Evolutionary conservation across 2,888 invertebrate genomes (phyloP).

Genomic region (Stenchaetothrips biformis): DNA sequence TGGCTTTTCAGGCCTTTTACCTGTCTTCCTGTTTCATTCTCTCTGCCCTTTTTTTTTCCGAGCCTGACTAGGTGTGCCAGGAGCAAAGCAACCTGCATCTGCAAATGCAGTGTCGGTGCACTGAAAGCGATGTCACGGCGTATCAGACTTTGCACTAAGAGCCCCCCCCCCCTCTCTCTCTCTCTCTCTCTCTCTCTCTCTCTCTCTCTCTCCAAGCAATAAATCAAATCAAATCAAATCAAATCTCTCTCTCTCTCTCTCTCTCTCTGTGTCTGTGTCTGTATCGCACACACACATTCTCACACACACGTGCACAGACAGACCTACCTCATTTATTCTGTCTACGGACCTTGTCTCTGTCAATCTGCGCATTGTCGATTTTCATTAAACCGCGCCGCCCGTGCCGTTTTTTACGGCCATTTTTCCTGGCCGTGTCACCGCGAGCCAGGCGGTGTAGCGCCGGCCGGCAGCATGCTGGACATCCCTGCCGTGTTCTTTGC

Average conservation of each 20-base stretch:
- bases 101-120: not conserved
- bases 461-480: too few species aligned
- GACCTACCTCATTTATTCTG: not conserved
- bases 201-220: too few species aligned
- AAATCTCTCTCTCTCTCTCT: not conserved
- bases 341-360: conserved; percentile 9
- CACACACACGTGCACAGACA: not conserved
- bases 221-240: not conserved
- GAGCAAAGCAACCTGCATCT: too few species aligned
- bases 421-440: not conserved
- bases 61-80: too few species aligned
- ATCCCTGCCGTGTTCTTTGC: not conserved
- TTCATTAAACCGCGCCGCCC: conserved; percentile 1
- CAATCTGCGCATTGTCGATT: conserved; percentile 7
- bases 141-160: not conserved
- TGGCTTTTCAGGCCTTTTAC: too few species aligned
- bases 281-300: not conserved
- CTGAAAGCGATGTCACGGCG: not conserved
- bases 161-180: not conserved
- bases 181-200: not conserved
- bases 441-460: too few species aligned
- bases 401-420: not conserved
- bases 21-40: too few species aligned
- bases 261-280: not conserved
- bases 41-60: too few species aligned